Conservation (phyloP, 2,113 vertebrate species). For the Chroicocephalus ridibundus region DNA sequence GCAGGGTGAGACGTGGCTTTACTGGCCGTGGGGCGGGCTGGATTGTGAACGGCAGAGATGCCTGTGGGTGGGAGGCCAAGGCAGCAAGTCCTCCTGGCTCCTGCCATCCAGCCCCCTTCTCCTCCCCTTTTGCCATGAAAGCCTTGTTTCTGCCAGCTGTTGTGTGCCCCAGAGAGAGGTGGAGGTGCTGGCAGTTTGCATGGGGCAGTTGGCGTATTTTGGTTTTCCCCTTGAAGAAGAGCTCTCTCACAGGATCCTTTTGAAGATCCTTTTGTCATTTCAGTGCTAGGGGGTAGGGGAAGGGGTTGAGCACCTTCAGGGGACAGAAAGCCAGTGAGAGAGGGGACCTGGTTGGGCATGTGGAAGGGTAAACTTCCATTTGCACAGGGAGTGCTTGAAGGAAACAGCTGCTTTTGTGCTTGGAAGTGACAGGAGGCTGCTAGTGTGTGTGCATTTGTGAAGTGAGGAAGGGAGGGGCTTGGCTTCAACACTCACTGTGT, state of each 20-base stretch:
- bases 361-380: background rate
- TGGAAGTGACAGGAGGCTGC: background rate
- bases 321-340: background rate
- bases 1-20: background rate
- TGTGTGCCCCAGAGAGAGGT: background rate
- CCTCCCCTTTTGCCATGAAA: background rate
- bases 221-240: background rate
- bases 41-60: background rate
- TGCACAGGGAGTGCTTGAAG: background rate
- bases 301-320: background rate
- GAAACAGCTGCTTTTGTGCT: background rate
- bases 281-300: background rate
- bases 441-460: background rate
- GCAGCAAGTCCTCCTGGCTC: background rate
- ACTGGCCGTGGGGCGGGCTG: background rate
- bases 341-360: rapidly evolving
- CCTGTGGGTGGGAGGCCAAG: rapidly evolving
- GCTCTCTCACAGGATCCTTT: background rate
- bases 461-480: background rate
- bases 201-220: background rate
- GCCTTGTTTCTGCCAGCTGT: background rate
- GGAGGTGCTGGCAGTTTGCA: background rate
- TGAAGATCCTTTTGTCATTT: background rate
- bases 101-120: background rate
- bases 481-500: background rate